Evolutionary conservation across 2,888 invertebrate species (phyloP), one percentile per base, ranked within the genome.

Genomic region (Hedychridium roseum): DNA sequence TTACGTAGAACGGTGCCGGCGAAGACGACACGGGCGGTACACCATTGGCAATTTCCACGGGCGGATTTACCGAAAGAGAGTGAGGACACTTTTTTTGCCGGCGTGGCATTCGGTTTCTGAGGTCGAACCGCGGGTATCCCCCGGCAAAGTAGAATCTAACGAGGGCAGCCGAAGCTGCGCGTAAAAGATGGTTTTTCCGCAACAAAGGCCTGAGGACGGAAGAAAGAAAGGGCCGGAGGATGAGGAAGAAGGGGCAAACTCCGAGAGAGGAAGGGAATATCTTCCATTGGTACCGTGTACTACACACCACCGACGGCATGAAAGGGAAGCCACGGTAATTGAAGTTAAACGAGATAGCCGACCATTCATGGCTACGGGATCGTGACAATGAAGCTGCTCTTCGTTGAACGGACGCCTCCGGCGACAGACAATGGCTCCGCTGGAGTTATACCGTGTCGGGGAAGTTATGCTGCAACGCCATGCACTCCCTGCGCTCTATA

Each of bases 331-430:
- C 51, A 66, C 43, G 68, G 67, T 71, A 71, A 71, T 71, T 70
- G 68, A 71, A 71, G 71, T 71, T 71, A 71, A 71, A 71, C 71
- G 70, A 70, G 71, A 71, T 68, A 70, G 65, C 70, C 64, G 45
- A 43, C 68, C 68, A 70, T 70, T 70, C 68, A 70, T 55, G 63
- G 27, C 54, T 59, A 59, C 60, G 57, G 57, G 60, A 60, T 60
- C 60, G 52, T 64, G 63, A 71, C 70, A 71, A 71, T 71, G 68
- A 70, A 66, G 58, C 56, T 57, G 44, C 54, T 66, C 55, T 57
- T 51, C 50, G 54, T 54, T 55, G 57, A 63, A 62, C 57, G 59
- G 55, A 59, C 50, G 58, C 64, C 54, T 57, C 60, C 20, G 56
- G 66, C 64, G 65, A 69, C 69, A 65, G 67, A 71, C 71, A 70